These are phyloP conservation scores for Glaucidium brasilianum DNA, from an alignment of 2,113 vertebrate species.

Conservation along the genomic window DNA sequence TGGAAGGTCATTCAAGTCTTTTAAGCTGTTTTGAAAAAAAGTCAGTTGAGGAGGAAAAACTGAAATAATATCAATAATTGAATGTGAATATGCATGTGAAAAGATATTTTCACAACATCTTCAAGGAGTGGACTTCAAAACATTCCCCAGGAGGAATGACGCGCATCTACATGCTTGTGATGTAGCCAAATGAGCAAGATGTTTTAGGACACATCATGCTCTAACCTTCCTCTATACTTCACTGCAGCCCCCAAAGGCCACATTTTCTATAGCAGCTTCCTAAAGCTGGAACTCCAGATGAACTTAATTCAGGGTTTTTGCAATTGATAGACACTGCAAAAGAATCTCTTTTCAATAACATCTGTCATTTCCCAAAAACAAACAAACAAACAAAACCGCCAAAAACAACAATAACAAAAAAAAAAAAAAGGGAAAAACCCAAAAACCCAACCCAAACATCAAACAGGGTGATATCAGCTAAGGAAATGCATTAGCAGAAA, in stretches of 20 bases:
- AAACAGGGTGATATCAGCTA: background rate
- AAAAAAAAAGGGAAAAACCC: too few species aligned
- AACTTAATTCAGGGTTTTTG: background rate
- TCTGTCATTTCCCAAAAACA: background rate
- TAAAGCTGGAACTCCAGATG: background rate
- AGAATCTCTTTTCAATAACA: background rate
- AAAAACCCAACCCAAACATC: too few species aligned
- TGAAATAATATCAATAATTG: background rate
- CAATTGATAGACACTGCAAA: background rate
- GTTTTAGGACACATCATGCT: background rate
- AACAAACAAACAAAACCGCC: too few species aligned
- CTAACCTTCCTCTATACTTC: background rate
- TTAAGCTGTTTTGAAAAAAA: background rate
- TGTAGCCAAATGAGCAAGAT: rapidly evolving
- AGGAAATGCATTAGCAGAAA: background rate
- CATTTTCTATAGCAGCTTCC: background rate
- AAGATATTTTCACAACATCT: background rate
- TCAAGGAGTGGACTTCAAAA: background rate
- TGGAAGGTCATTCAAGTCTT: background rate
- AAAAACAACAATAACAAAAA: too few species aligned
- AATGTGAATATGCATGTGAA: background rate
- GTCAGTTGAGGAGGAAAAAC: background rate
- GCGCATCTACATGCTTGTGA: background rate
- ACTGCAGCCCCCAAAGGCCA: background rate
- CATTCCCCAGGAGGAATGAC: background rate